phyloP scores from a whole-genome alignment of 2,888 invertebrate species.

The Epirrita christyi region DNA sequence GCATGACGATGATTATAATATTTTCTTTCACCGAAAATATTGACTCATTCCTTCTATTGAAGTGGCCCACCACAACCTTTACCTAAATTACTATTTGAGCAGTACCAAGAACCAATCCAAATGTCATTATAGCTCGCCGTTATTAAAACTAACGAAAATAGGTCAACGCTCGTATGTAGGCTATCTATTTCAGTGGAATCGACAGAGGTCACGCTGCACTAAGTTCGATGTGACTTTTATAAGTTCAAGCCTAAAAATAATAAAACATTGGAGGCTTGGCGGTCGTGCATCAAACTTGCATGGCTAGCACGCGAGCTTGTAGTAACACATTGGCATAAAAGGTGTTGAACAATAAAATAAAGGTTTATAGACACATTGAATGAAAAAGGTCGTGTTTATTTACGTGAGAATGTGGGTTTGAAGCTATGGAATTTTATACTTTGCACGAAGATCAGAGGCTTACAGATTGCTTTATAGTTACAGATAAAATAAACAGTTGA shows the following conservation, averaged over 20 bases:
- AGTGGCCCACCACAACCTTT: slow-evolving; percentile 4
- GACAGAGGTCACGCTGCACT: slow-evolving; percentile 38
- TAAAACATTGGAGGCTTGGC: slow-evolving; percentile 57
- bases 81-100: slow-evolving; percentile 12
- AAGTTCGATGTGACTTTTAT: slow-evolving; percentile 49
- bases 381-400: not conserved
- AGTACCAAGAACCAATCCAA: slow-evolving; percentile 28
- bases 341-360: not conserved
- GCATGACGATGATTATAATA: no score
- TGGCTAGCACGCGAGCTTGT: slow-evolving; percentile 59
- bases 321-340: slow-evolving; percentile 2
- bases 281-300: slow-evolving; percentile 69
- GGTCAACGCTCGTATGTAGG: slow-evolving; percentile 46
- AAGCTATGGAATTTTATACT: no score
- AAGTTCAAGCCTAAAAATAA: slow-evolving; percentile 71
- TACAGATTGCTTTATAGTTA: no score
- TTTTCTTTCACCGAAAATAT: not conserved
- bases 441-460: no score
- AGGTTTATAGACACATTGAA: not conserved
- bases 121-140: slow-evolving; percentile 25
- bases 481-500: no score
- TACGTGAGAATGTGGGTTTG: no score
- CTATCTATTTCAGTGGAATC: slow-evolving; percentile 50
- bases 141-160: slow-evolving; percentile 42
- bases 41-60: not conserved